A percentile compares a stretch with the other conserved stretches of the same genome.
Conservation (phyloP, 2,888 invertebrate species). For the Leucophora obtusa region DNA sequence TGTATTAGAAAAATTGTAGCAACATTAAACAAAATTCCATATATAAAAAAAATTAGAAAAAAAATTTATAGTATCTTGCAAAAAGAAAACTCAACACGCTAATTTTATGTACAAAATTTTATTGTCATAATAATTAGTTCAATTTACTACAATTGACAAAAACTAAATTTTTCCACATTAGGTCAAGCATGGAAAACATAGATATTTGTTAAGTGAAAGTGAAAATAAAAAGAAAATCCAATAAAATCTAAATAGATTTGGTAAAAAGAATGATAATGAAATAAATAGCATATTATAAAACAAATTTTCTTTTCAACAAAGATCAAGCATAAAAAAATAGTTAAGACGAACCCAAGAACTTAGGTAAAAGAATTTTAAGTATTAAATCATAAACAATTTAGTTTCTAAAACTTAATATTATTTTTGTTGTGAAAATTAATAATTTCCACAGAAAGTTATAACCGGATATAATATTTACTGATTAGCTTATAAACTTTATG, state of each 20-base stretch:
- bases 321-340: too few relatives aligned
- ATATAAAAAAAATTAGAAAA: too few relatives aligned
- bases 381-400: too few relatives aligned
- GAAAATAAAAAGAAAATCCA: slow-evolving; percentile 18
- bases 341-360: too few relatives aligned
- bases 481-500: not conserved
- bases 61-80: not conserved
- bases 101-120: slow-evolving; percentile 9
- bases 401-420: too few relatives aligned
- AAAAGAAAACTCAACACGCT: slow-evolving; percentile 24
- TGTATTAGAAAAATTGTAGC: not conserved
- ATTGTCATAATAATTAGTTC: slow-evolving; percentile 40
- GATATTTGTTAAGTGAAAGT: slow-evolving; percentile 20
- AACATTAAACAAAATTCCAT: not conserved
- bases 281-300: too few relatives aligned
- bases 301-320: too few relatives aligned
- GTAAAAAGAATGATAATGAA: too few relatives aligned
- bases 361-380: too few relatives aligned
- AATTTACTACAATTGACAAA: slow-evolving; percentile 21
- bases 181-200: slow-evolving; percentile 38
- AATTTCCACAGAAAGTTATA: not conserved
- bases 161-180: slow-evolving; percentile 18
- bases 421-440: too few relatives aligned
- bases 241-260: not conserved
- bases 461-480: not conserved